Percentiles rank a stretch among this genome's conserved stretches.
These are phyloP conservation scores for Melanchra persicariae DNA, from an alignment of 2,888 invertebrate genomes.

Conservation along the genomic window DNA sequence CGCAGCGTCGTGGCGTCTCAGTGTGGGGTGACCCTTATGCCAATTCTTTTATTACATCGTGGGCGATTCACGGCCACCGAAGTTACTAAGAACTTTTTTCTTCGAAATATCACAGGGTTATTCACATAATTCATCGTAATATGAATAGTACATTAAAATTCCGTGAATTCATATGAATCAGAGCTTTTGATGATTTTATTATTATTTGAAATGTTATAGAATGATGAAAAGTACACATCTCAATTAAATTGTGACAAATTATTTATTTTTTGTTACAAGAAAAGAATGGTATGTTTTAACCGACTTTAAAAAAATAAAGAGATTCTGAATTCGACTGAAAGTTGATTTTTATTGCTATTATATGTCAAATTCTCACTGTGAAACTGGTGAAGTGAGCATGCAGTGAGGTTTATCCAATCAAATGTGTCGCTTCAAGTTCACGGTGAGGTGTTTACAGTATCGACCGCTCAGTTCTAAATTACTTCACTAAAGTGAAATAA, in stretches of 20 bases:
- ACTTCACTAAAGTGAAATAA: too few species aligned
- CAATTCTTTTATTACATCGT: constrained; percentile 56
- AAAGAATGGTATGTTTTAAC: not conserved
- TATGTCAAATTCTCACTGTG: too few species aligned
- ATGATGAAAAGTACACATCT: not conserved
- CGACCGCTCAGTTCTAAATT: too few species aligned
- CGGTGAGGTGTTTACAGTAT: too few species aligned
- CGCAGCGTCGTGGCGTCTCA: not conserved
- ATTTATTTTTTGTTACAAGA: not conserved
- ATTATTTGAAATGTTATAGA: constrained; percentile 8
- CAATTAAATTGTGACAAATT: not conserved
- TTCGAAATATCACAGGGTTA: constrained; percentile 29
- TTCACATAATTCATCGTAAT: constrained; percentile 35
- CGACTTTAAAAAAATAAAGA: not conserved
- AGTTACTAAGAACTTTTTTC: constrained; percentile 31
- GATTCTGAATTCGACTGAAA: too few species aligned
- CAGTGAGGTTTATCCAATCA: too few species aligned
- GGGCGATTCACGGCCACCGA: constrained; percentile 54
- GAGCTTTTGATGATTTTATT: constrained; percentile 30
- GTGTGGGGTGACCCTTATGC: constrained; percentile 20
- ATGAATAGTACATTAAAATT: constrained; percentile 33
- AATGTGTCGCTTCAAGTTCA: too few species aligned
- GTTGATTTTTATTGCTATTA: too few species aligned
- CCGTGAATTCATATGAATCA: constrained; percentile 35
- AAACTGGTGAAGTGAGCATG: too few species aligned